Base-by-base conservation (phyloP, 2,113 vertebrate genomes). In the Galemys pyrenaicus region DNA sequence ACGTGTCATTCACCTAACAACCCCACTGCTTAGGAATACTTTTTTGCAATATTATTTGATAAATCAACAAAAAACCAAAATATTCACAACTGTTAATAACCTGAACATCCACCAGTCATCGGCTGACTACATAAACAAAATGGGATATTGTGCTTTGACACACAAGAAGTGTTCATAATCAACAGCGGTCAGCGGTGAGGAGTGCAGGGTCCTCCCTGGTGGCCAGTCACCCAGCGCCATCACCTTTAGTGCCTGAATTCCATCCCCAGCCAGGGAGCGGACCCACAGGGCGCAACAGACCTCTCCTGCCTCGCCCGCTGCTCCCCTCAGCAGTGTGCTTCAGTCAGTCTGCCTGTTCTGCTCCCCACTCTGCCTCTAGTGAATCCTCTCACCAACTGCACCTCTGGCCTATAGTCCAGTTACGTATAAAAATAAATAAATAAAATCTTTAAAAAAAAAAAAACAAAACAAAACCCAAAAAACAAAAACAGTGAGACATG, bases 1-100 rank as follows among this genome's bases (percentile, higher is more conserved):
- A 46, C 20, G 44, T 8, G 39, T 41, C 11, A 8, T 11, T 75
- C 81, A 82, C 15, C 41, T 89, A 41, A 58, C 30, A 64, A 82
- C 46, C 13, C 75, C 20, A 41, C 13, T 44, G 54, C 86, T 65
- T 17, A 84, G 77, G 32, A 80, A 74, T n/a, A 15, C 0, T 41
- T 79, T 49, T 26, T 9, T 77, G 46, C 54, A 56, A n/a, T 75
- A 71, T 44, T 94, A 89, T 32, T 54, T 88, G 62, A 96, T 83
- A 26, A 85, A 67, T 54, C 12, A 64, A 85, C 49, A 88, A 49
- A n/a, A 54, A 60, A 19, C 26, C 32, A 60, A 24, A 68, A 67
- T 49, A 28, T 49, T 62, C 39, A 65, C 41, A 84, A 77, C 67
- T 68, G 28, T 39, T 91, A 79, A 39, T 30, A 75, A 56, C n/a